These are phyloP conservation scores for Meloidogyne chitwoodi DNA, from an alignment of 1,140 invertebrate species.

Conservation along the genomic window DNA sequence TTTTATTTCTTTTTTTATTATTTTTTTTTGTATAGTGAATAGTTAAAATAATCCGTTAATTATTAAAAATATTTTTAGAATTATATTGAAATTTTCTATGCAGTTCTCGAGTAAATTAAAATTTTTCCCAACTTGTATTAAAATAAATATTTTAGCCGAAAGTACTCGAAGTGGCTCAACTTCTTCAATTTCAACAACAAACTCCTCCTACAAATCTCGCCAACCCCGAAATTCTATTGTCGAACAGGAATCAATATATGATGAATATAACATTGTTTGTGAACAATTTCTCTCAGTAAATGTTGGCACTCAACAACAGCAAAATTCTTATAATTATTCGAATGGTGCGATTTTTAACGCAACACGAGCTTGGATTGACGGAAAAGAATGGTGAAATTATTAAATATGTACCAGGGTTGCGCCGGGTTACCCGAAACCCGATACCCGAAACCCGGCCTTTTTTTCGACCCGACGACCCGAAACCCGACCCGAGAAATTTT, in stretches of 20 bases:
- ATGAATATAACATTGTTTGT: background rate
- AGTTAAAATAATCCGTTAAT: too few species aligned
- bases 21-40: background rate
- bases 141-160: background rate
- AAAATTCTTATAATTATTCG: conserved; percentile 10
- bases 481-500: too few species aligned
- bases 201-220: background rate
- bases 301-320: background rate
- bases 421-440: too few species aligned
- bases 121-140: background rate
- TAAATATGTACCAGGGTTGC: background rate
- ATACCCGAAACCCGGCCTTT: too few species aligned
- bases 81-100: background rate
- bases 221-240: background rate
- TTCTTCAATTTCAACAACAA: background rate
- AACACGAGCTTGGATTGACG: conserved; percentile 7
- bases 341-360: background rate
- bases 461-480: too few species aligned
- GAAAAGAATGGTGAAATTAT: conserved; percentile 6
- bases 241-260: background rate
- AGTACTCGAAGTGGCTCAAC: background rate
- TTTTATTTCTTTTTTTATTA: background rate
- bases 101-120: background rate
- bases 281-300: conserved; percentile 8
- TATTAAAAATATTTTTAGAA: too few species aligned